A percentile compares a stretch with the other conserved stretches of the same genome.
Conservation (phyloP, 2,888 invertebrate genomes). For the Hartigia nigra region DNA sequence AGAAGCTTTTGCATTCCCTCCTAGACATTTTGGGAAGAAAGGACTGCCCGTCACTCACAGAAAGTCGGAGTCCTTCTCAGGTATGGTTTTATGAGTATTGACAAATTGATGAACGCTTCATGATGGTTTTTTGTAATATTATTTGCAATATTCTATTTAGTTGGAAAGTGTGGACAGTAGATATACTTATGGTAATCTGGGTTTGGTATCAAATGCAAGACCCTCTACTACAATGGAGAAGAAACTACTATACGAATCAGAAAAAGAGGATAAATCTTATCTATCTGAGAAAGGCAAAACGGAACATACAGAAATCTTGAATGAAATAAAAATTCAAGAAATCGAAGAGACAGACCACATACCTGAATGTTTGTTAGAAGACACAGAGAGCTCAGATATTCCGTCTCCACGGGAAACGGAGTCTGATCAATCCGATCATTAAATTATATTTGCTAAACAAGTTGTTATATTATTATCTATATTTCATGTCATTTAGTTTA, state of each 20-base stretch:
- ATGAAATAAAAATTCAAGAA: constrained; percentile 8
- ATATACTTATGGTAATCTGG: constrained; percentile 19
- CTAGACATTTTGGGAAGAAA: constrained; percentile 48
- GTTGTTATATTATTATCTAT: neutral
- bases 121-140: neutral
- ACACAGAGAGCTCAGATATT: constrained; percentile 29
- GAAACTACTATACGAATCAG: constrained; percentile 9
- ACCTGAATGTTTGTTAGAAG: constrained; percentile 22
- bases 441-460: neutral
- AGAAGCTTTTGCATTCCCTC: constrained; percentile 52
- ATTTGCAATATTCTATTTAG: neutral
- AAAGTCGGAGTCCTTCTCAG: constrained; percentile 4
- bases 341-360: constrained; percentile 6
- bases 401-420: constrained; percentile 30
- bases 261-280: constrained; percentile 11
- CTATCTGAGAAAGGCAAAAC: constrained; percentile 14
- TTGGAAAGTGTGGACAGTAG: constrained; percentile 2
- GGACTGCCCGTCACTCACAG: constrained; percentile 5
- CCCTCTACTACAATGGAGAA: constrained; percentile 2
- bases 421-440: constrained; percentile 16
- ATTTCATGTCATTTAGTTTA: neutral
- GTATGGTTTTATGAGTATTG: neutral
- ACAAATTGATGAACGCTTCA: neutral
- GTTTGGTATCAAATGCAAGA: constrained; percentile 14
- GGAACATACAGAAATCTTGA: neutral